Percentiles rank a stretch among this genome's conserved stretches.
Evolutionary conservation across 2,797 vertebrate species (phyloP).

Genomic region (Graptemys geographica): DNA sequence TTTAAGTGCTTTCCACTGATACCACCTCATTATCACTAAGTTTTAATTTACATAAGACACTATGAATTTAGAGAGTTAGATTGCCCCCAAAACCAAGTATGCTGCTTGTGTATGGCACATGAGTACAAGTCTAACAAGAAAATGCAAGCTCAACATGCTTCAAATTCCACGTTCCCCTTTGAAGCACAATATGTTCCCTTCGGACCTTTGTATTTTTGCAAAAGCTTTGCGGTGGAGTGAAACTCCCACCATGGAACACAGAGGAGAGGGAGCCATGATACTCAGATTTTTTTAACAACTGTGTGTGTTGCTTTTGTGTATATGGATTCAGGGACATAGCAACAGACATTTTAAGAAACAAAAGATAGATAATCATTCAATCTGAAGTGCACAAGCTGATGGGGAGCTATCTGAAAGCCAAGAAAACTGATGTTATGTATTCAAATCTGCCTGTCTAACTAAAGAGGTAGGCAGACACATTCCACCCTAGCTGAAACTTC

Average conservation of each 20-base stretch:
- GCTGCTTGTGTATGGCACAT: fast-evolving
- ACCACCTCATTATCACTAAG: background rate
- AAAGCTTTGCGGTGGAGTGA: background rate
- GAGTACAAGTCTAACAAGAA: background rate
- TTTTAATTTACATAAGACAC: background rate
- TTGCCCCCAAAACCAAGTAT: background rate
- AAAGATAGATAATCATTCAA: background rate
- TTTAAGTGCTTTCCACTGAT: background rate
- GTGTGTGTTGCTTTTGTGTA: background rate
- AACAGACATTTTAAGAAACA: background rate
- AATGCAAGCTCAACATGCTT: fast-evolving
- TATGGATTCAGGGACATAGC: background rate
- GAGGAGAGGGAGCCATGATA: background rate
- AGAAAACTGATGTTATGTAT: background rate
- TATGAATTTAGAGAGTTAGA: background rate
- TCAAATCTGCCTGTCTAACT: background rate
- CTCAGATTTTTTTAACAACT: background rate
- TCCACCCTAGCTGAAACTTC: background rate
- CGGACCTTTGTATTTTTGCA: background rate
- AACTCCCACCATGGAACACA: background rate
- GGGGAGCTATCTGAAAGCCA: background rate
- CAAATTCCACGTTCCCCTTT: background rate
- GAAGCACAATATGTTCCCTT: background rate
- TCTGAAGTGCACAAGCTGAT: background rate
- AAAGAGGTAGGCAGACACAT: background rate